These are phyloP conservation scores for Pelagia noctiluca DNA, from an alignment of 30 jellyfish, hydroid and myxozoan species.

Conservation along the genomic window DNA sequence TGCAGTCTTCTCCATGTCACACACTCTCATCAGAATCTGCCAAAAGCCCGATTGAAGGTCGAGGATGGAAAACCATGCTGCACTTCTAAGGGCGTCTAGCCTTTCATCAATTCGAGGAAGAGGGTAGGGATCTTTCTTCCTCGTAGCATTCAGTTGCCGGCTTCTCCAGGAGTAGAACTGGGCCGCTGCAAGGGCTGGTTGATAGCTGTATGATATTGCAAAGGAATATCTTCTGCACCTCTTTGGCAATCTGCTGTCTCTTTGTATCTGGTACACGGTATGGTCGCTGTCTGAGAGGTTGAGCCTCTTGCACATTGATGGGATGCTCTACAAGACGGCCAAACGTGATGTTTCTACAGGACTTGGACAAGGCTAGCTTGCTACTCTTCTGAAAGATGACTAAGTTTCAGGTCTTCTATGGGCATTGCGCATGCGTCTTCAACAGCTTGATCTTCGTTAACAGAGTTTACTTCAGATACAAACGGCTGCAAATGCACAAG, in stretches of 20 bases:
- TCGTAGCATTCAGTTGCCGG: slow-evolving; percentile 32
- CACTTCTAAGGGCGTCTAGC: slow-evolving; percentile 67
- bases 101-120: slow-evolving; percentile 20
- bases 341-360: slow-evolving; percentile 5
- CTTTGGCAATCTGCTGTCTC: slow-evolving; percentile 14
- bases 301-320: slow-evolving; percentile 14
- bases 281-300: slow-evolving; percentile 62
- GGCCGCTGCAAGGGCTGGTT: slow-evolving; percentile 45
- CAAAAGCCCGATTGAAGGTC: slow-evolving; percentile 37
- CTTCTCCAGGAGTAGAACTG: slow-evolving; percentile 41
- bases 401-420: slow-evolving; percentile 4
- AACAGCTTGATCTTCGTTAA: not conserved
- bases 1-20: slow-evolving; percentile 31
- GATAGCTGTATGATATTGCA: slow-evolving; percentile 34
- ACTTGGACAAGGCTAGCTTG: not conserved
- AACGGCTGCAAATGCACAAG: slow-evolving; percentile 68
- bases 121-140: slow-evolving; percentile 34
- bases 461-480: not conserved
- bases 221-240: slow-evolving; percentile 36
- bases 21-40: slow-evolving; percentile 41
- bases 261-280: slow-evolving; percentile 38
- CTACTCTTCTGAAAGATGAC: slow-evolving; percentile 4
- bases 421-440: not conserved
- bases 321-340: slow-evolving; percentile 37
- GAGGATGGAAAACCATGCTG: slow-evolving; percentile 3